Conservation (phyloP, 1,140 invertebrate genomes). For the Artemia franciscana region DNA sequence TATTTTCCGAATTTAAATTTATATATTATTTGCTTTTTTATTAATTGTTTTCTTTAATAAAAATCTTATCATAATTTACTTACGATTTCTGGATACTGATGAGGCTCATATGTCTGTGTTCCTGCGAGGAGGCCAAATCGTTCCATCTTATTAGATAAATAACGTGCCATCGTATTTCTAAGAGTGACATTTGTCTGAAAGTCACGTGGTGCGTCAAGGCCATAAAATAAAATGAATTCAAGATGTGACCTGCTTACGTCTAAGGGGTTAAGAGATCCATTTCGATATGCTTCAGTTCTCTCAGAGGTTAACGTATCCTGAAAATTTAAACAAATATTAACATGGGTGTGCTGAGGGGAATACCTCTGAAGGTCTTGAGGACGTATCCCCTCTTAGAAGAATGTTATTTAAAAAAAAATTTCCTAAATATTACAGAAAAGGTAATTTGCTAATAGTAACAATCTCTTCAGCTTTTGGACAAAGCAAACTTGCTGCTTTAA, state of each 20-base stretch:
- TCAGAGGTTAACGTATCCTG: background rate
- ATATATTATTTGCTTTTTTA: no score
- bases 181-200: conserved; percentile 5
- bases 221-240: conserved; percentile 3
- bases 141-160: conserved; percentile 6
- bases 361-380: no score
- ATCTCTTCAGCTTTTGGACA: no score
- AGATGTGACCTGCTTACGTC: conserved; percentile 5
- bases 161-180: conserved; percentile 4
- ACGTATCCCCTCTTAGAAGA: no score
- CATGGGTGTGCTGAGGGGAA: no score
- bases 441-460: no score
- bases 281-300: background rate
- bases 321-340: no score
- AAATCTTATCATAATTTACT: background rate
- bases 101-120: conserved; percentile 8
- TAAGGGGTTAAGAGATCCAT: background rate
- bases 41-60: no score
- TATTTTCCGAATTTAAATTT: no score
- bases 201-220: conserved; percentile 4
- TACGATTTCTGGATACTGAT: conserved; percentile 8
- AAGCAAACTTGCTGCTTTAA: no score
- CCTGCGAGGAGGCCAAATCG: conserved; percentile 7
- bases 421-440: no score
- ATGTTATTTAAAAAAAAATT: no score